A percentile compares a stretch with the other conserved stretches of the same genome.
Evolutionary conservation across 2,888 invertebrate genomes (phyloP).

Genomic region (Pristionchus exspectatus): DNA sequence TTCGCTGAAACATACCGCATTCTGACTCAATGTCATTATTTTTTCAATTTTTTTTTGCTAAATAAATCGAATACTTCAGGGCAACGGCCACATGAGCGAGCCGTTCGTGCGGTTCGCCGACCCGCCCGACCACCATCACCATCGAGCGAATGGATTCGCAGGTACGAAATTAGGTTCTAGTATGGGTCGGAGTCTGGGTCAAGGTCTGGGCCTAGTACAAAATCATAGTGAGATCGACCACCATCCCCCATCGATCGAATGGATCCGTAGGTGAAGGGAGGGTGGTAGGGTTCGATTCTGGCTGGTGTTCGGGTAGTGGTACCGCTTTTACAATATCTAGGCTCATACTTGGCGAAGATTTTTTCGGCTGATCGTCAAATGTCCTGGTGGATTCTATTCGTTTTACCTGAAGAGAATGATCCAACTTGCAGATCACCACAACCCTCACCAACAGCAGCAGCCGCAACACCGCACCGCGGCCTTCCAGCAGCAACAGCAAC

Average conservation of each 20-base stretch:
- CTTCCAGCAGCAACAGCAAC: slow-evolving; percentile 10
- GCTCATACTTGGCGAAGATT: too few relatives aligned
- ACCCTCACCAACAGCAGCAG: background rate
- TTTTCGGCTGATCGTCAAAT: too few relatives aligned
- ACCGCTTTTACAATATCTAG: too few relatives aligned
- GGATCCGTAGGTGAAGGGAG: too few relatives aligned
- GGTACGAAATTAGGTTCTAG: background rate
- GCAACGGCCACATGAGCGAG: slow-evolving; percentile 27
- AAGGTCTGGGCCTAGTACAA: background rate
- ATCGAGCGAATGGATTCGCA: background rate
- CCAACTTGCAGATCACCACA: too few relatives aligned
- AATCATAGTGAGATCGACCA: too few relatives aligned
- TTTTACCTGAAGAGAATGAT: too few relatives aligned
- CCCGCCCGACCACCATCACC: background rate
- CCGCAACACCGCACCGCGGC: background rate
- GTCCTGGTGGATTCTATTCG: too few relatives aligned
- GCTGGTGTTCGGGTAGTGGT: too few relatives aligned
- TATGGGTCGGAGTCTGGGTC: too few relatives aligned
- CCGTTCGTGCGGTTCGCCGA: slow-evolving; percentile 34
- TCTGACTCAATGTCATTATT: background rate
- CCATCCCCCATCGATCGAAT: too few relatives aligned
- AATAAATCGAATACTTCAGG: background rate
- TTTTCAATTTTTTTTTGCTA: background rate
- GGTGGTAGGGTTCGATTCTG: too few relatives aligned
- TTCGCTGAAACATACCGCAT: background rate